A percentile compares a stretch with the other conserved stretches of the same genome.
Evolutionary conservation across 2,888 invertebrate species (phyloP).

Genomic region (Hypercompe scribonia): DNA sequence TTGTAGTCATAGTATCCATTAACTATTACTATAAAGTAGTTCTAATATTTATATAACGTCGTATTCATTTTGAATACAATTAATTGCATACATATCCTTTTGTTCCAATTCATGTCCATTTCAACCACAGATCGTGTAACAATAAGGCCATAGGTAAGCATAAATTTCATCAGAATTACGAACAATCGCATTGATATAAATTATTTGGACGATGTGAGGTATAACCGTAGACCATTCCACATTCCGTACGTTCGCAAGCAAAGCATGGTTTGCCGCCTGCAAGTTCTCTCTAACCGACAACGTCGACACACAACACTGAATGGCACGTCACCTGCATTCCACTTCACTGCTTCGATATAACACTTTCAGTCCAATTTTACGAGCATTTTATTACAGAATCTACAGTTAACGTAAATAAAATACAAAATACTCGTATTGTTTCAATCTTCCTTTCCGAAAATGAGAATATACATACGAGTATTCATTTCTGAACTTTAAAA

Average conservation of each 20-base stretch:
- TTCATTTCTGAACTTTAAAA: background rate
- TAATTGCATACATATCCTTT: slow-evolving; percentile 3
- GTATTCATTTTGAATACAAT: background rate
- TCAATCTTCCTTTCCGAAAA: background rate
- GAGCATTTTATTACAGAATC: slow-evolving; percentile 54
- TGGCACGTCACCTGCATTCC: slow-evolving; percentile 75
- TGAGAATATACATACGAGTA: too few species aligned
- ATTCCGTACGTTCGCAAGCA: slow-evolving; percentile 74
- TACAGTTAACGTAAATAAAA: slow-evolving; percentile 36
- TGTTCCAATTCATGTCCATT: slow-evolving; percentile 18
- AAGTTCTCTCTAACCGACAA: slow-evolving; percentile 66
- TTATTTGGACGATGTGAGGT: slow-evolving; percentile 70
- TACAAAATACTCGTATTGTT: slow-evolving; percentile 18
- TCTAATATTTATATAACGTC: background rate
- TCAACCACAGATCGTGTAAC: slow-evolving; percentile 18
- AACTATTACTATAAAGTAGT: background rate
- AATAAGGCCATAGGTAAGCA: slow-evolving; percentile 41
- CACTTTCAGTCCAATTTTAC: slow-evolving; percentile 63
- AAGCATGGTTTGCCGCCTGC: slow-evolving; percentile 72
- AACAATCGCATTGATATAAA: slow-evolving; percentile 60
- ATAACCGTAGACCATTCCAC: slow-evolving; percentile 70
- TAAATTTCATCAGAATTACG: slow-evolving; percentile 42
- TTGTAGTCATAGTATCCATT: background rate
- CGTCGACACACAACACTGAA: slow-evolving; percentile 67
- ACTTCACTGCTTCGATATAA: slow-evolving; percentile 69